Evolutionary conservation across 2,888 invertebrate species (phyloP), one percentile per base, ranked within the genome.

Genomic region (Phlogophora meticulosa): DNA sequence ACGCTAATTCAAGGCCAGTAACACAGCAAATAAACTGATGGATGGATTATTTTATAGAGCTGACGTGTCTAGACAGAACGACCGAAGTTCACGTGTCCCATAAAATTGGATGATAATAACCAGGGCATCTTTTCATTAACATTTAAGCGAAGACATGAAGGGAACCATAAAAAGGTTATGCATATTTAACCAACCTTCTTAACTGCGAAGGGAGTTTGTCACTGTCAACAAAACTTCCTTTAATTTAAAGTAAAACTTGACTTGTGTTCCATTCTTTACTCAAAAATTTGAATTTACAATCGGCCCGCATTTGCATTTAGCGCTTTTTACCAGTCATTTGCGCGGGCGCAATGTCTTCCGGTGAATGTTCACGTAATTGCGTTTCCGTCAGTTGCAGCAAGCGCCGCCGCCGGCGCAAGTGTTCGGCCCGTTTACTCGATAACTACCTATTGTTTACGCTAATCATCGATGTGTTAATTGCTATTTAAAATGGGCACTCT

Each of bases 301-400:
- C 24, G 34, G 52, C 24, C 45, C 43, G 49, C 64, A 78, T 83
- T 79, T 75, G 67, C 82, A 83, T 83, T 78, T 64, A 75, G 73
- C 62, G 72, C 66, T 73, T 76, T 81, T 76, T 70, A 81, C 42
- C 38, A 58, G 71, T 61, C 73, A 70, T 75, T 72, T 77, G 76
- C 75, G 71, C 71, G 74, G 52, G 76, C 65, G 69, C 79, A 78
- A 52, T 58, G 75, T 78, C 82, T 87, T 87, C 85, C 86, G 85
- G 86, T 84, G 82, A 87, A 82, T 84, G 84, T 80, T 81, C 72
- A 69, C 77, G 78, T 85, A 85, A 84, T 84, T 81, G 79, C 76
- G 77, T 81, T 85, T 85, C 83, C 80, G 85, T 77, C 80, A 76
- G 74, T 61, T 76, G 73, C 73, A 72, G 40, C 77, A 48, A 82